These are phyloP conservation scores for Troides helena DNA, from an alignment of 2,888 invertebrate genomes.

Conservation along the genomic window DNA sequence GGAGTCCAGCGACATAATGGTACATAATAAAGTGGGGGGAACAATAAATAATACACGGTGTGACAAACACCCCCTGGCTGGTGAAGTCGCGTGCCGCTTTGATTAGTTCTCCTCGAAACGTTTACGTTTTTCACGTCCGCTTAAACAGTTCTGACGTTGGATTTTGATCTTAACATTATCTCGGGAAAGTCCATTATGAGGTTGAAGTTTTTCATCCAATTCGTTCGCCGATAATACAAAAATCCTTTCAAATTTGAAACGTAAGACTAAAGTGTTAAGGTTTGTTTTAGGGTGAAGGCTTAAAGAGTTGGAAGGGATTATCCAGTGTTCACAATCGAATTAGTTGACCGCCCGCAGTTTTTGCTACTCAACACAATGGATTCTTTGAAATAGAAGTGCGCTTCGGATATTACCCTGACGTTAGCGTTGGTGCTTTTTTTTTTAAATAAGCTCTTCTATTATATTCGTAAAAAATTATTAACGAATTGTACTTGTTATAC, in stretches of 20 bases:
- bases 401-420: slow-evolving; percentile 53
- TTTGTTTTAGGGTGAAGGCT: slow-evolving; percentile 32
- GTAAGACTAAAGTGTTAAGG: slow-evolving; percentile 9
- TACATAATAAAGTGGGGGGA: slow-evolving; percentile 7
- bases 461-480: slow-evolving; percentile 25
- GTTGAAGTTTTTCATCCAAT: slow-evolving; percentile 17
- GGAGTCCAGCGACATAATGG: not conserved
- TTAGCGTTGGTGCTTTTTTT: slow-evolving; percentile 36
- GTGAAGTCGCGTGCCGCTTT: slow-evolving; percentile 60
- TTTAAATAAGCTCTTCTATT: slow-evolving; percentile 40
- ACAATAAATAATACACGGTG: slow-evolving; percentile 20
- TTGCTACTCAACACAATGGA: slow-evolving; percentile 71
- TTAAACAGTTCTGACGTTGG: slow-evolving; percentile 8
- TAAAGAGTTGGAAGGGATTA: slow-evolving; percentile 42
- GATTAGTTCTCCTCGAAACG: slow-evolving; percentile 64
- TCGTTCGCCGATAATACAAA: slow-evolving; percentile 1
- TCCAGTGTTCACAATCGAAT: slow-evolving; percentile 62
- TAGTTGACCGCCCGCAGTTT: slow-evolving; percentile 73
- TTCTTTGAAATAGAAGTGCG: slow-evolving; percentile 54
- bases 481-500: not conserved
- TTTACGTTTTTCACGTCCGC: slow-evolving; percentile 42
- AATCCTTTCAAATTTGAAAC: slow-evolving; percentile 15
- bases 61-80: slow-evolving; percentile 37
- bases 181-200: slow-evolving; percentile 26
- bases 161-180: slow-evolving; percentile 32